phyloP scores from a whole-genome alignment of 92 coral and sea anemone genomes.

The Ricordea florida region DNA sequence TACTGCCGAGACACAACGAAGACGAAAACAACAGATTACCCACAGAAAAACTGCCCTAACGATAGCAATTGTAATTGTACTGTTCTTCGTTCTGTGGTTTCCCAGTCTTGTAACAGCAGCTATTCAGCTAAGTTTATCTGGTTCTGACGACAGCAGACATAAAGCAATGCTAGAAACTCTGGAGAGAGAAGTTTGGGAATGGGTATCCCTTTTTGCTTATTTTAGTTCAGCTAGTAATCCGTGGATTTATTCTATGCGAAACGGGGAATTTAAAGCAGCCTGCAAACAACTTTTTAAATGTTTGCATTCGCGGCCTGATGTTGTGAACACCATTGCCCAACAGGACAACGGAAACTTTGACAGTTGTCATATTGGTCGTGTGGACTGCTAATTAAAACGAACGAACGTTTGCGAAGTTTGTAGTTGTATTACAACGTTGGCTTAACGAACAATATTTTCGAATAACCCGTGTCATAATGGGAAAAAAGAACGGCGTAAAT shows the following conservation, averaged over 20 bases:
- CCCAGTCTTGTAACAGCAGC: slow-evolving; percentile 58
- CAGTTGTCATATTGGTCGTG: too few species aligned
- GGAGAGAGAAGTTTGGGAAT: slow-evolving; percentile 52
- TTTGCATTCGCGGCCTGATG: not conserved
- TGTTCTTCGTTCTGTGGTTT: slow-evolving; percentile 50
- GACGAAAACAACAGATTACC: not conserved
- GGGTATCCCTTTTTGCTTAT: slow-evolving; percentile 46
- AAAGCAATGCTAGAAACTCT: not conserved
- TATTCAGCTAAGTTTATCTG: slow-evolving; percentile 19
- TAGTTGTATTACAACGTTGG: too few species aligned
- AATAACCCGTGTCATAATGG: too few species aligned
- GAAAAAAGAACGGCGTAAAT: too few species aligned
- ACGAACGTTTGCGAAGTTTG: too few species aligned
- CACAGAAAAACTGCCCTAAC: slow-evolving; percentile 56
- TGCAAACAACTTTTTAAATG: slow-evolving; percentile 12
- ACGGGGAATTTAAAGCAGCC: slow-evolving; percentile 32
- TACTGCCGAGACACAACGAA: too few species aligned
- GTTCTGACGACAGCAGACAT: slow-evolving; percentile 2
- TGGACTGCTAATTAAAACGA: too few species aligned
- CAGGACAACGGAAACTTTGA: too few species aligned
- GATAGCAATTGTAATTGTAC: slow-evolving; percentile 43
- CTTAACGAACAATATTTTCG: too few species aligned
- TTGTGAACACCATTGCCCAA: too few species aligned
- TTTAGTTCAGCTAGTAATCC: slow-evolving; percentile 62
- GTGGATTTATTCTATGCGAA: slow-evolving; percentile 53